Base-by-base conservation (phyloP, 2,797 vertebrate genomes). In the Mormyrops attenuatus region DNA sequence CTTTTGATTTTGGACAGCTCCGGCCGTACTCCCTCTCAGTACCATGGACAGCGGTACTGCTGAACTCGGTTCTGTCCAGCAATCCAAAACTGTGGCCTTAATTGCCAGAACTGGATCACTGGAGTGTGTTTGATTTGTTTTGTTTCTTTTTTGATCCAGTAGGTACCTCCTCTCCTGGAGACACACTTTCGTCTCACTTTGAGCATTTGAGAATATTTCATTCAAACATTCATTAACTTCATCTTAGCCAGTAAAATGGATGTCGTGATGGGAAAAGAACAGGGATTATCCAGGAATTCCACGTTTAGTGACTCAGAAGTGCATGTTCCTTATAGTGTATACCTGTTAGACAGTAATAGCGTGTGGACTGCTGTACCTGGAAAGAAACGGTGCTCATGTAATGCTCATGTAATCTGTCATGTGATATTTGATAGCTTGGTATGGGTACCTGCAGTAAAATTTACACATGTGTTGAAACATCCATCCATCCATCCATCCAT, bases 41-140 rank as follows among this genome's bases (percentile, higher is more conserved):
- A 89, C 89, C 82, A 85, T 22, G 80, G 89, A 86, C 89, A 86
- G 80, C 89, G 30, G 63, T 85, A 5, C 47, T 7, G 55, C 55
- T 8, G 57, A 49, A 22, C 82, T 1, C 2, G 6, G 52, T 89
- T 57, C 34, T 57, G 17, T 57, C 30, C 34, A 44, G 73, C 73
- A n/a, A 80, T 20, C 13, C 73, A 7, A 41, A 80, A 2, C 15
- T 80, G 73, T 44, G 38, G 38, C 38, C 69, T 34, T 22, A 66
- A 66, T 13, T 66, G 63, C 1, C 63, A 69, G 26, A 69, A 69
- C 63, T 34, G 63, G 4, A 69, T 13, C 0, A 3, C 60, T 66
- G 60, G 49, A 66, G 41, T 88, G 8, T 88, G 47, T 49, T 8
- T 49, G 1, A 8, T 8, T 49, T 49, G 0, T 53, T 69, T 49